Evolutionary conservation across 1,140 invertebrate species (phyloP), one percentile per base, ranked within the genome.

Genomic region (Oscheius sp.): DNA sequence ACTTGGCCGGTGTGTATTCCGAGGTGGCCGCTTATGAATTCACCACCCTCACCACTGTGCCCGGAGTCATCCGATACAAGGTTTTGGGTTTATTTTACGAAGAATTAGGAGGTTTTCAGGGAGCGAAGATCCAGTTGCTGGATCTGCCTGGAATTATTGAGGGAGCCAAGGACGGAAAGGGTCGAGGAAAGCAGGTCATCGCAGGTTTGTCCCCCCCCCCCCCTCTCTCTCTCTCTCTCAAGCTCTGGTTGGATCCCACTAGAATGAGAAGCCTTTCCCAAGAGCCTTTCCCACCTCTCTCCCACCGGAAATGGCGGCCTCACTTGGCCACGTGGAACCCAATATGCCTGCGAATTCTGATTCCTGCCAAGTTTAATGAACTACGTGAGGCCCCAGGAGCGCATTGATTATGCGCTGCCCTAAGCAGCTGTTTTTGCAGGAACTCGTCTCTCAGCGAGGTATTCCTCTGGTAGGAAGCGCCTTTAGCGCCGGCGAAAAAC

Each of bases 131-230:
- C 85, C 94, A 96, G 91, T 86, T 99, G 29, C 87, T 99, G 2
- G 97, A 99, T 91, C 88, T 99, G 74, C 97, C 97, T 74, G 97
- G 97, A 88, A 99, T 99, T 85, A 99, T 99, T 84, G 97, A 99
- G 88, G 97, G 97, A 78, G 97, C 97, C n/a, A 99, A 99, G 85
- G 97, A 99, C 85, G 93, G 93, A 42, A 97, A 98, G 87, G 95
- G 95, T 87, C 86, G 95, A 86, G 95, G 97, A 88, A 89, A 95
- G 80, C 97, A 99, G 88, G 97, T 99, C 3, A 99, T 99, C 84
- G 96, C 97, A 31, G 87, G 87, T 88, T 74, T 74, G 61, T 71
- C 36, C 34, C 10, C 4, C 15, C 35, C 26, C 20, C n/a, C n/a
- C n/a, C n/a, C n/a, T n/a, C n/a, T n/a, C n/a, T n/a, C n/a, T n/a